Conservation (phyloP, 35 echinoderm and acorn worm species). For the Strongylocentrotus purpuratus region DNA sequence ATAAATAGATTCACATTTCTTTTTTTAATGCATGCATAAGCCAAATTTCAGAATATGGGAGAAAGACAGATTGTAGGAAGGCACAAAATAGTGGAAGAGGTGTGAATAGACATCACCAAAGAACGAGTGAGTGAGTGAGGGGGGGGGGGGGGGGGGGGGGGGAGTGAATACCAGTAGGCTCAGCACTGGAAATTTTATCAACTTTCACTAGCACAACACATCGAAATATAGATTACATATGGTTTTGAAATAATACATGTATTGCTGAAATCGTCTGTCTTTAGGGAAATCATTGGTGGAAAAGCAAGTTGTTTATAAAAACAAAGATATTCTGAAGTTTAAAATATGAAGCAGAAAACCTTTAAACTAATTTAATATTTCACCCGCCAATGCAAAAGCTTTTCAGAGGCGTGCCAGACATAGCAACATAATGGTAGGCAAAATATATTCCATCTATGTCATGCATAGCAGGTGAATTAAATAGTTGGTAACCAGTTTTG, state of each 20-base stretch:
- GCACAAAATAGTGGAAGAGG: background rate
- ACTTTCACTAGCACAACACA: no score
- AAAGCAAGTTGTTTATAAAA: background rate
- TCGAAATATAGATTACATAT: no score
- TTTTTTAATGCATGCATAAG: background rate
- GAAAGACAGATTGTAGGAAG: background rate
- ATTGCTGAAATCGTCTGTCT: background rate
- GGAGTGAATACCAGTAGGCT: background rate
- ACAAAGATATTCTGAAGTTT: no score
- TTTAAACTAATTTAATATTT: no score
- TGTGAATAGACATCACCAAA: background rate
- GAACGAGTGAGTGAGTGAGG: background rate
- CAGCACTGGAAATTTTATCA: background rate
- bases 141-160: background rate
- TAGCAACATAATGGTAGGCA: no score
- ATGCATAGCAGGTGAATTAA: no score
- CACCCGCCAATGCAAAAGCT: no score
- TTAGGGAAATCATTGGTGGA: background rate
- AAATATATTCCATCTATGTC: no score
- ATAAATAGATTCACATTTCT: background rate
- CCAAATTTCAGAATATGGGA: background rate
- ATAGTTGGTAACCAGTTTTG: no score
- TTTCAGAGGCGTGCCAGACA: no score
- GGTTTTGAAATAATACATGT: no score
- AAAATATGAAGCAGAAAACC: no score